Evolutionary conservation across 2,113 vertebrate species (phyloP), one percentile per base, ranked within the genome.

Genomic region (Scophthalmus maximus): DNA sequence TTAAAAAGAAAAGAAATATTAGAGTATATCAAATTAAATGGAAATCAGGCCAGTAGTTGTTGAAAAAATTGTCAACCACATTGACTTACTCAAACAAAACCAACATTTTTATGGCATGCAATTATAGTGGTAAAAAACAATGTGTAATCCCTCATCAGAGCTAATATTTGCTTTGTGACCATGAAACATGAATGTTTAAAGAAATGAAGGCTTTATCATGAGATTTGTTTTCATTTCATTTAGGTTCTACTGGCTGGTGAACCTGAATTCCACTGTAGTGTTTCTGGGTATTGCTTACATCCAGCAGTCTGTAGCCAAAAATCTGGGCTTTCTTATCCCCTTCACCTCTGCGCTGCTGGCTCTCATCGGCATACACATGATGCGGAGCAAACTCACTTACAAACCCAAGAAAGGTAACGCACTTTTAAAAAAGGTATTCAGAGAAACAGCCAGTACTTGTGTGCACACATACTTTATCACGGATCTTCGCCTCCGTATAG

Each of bases 241-340:
- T 71, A 98, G 96, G 96, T 96, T 96, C 90, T 95, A 96, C 38
- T 98, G 96, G 96, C 81, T 96, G 87, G 88, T 94, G 78, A 98
- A 95, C 84, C 87, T 98, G 73, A 97, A 95, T 71, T 95, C 94
- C 42, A 93, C 90, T 0, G 83, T 96, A 18, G 94, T 97, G 78
- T 97, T 98, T 90, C 89, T 97, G 91, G 96, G 93, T 59, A 96
- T 98, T 68, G 95, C 96, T 62, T 97, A 95, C 49, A 94, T 98
- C 81, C 97, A 97, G 86, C 93, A 96, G 75, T 95, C 94, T 0
- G 93, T 94, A 72, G 92, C 93, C 34, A 94, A 95, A 86, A 94
- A 95, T 76, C 86, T 98, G 38, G 94, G 93, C 71, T 96, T 96
- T 58, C 94, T 98, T 14, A 94, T 95, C 78, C 96, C 96, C 0